phyloP scores from a whole-genome alignment of 2,888 invertebrate species.

The Tetragonisca angustula region DNA sequence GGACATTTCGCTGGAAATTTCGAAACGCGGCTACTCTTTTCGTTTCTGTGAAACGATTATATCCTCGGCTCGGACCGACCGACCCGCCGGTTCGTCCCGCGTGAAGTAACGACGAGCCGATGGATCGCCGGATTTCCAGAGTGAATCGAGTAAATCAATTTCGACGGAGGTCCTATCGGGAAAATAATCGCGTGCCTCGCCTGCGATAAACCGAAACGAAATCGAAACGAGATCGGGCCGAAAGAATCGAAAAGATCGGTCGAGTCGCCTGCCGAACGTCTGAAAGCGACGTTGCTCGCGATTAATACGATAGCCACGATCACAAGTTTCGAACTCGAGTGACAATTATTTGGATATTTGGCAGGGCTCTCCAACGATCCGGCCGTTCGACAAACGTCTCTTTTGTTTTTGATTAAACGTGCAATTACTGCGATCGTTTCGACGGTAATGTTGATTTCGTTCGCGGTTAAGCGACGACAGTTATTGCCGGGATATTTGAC shows the following conservation, averaged over 20 bases:
- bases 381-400: background rate
- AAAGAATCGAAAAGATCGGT: background rate
- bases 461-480: background rate
- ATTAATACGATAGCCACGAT: background rate
- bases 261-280: background rate
- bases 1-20: background rate
- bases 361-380: background rate
- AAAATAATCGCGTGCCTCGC: background rate
- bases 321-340: no score
- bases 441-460: background rate
- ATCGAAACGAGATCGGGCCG: background rate
- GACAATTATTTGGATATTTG: background rate
- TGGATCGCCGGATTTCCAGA: background rate
- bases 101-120: background rate
- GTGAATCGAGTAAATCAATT: background rate
- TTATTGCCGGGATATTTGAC: background rate
- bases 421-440: background rate
- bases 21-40: background rate
- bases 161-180: background rate
- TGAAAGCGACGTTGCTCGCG: background rate
- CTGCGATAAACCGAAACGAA: background rate
- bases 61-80: background rate
- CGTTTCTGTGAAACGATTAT: background rate
- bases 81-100: background rate
- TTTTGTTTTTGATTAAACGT: slow-evolving; percentile 8